Evolutionary conservation across 1,140 invertebrate species (phyloP), one percentile per base, ranked within the genome.

Genomic region (Phortica variegata): DNA sequence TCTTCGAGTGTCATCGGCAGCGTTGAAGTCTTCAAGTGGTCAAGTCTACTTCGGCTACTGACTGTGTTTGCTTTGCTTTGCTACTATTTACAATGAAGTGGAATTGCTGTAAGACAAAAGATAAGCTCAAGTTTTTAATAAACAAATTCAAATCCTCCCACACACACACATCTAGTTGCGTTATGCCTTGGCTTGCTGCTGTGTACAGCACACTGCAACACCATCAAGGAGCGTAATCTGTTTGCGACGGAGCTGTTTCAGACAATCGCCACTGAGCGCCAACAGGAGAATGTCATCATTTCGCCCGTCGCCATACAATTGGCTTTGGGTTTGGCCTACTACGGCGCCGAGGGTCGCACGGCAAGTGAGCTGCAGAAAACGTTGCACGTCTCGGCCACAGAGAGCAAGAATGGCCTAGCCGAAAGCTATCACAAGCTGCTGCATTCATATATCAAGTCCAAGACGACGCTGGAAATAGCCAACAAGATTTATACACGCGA

Each of bases 241-340:
- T 74, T 74, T 43, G 71, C 71, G 42, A 73, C 71, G 9, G 71
- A 74, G 29, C 61, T 74, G 0, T 74, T 74, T 39, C 71, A 74
- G 45, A 73, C 70, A 12, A 42, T 74, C 39, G 70, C 66, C 56
- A 73, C 58, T 17, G 66, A 69, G 8, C 65, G 68, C 3, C 71
- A 73, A 48, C n/a, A 65, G 19, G 58, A 73, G 45, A 74, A 74
- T 60, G 71, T 74, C 6, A 69, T 74, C 43, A 71, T 74, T 36
- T 74, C 71, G 16, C 71, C 71, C 7, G 63, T 74, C 0, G 66
- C 71, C 13, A 53, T 74, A 13, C 71, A 74, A 20, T 47, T 73
- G 44, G 71, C 71, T 2, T 38, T 74, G 18, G 71, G 70, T 3
- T 39, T 74, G 43, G 66, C 63, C 34, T 74, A 74, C 51, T 73